Percentiles rank a stretch among this genome's conserved stretches.
These are phyloP conservation scores for Neolamprologus brichardi DNA, from an alignment of 2,113 vertebrate genomes.

Conservation along the genomic window DNA sequence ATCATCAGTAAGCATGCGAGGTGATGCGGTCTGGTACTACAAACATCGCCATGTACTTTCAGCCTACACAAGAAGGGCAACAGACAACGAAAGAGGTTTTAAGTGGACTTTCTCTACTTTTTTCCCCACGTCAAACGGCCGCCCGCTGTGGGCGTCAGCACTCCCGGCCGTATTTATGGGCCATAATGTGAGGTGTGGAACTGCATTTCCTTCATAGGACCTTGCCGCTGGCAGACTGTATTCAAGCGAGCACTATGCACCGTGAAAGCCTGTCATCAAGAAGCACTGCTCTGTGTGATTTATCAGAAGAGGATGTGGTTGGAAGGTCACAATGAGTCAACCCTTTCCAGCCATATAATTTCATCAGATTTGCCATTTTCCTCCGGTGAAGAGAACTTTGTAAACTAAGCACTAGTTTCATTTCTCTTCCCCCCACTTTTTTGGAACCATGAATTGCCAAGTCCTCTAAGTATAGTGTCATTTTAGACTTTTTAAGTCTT, in stretches of 20 bases:
- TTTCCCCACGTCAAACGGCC: neutral
- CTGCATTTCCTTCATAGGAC: slow-evolving; percentile 54
- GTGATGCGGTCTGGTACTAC: neutral
- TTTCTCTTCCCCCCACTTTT: neutral
- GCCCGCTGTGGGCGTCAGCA: neutral
- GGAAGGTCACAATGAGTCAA: slow-evolving; percentile 48
- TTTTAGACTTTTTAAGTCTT: neutral
- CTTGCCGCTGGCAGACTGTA: slow-evolving; percentile 47
- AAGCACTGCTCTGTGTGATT: slow-evolving; percentile 32
- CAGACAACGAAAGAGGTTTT: neutral
- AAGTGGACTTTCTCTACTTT: slow-evolving; percentile 19
- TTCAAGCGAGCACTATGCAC: neutral
- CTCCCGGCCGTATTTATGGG: slow-evolving; percentile 50
- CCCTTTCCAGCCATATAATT: neutral
- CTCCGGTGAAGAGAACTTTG: neutral
- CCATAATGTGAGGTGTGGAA: slow-evolving; percentile 29
- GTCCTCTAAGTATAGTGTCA: neutral
- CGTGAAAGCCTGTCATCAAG: slow-evolving; percentile 53
- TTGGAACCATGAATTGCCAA: neutral
- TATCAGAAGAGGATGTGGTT: slow-evolving; percentile 33
- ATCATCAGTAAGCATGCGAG: neutral
- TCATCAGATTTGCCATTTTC: neutral
- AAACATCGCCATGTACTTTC: neutral
- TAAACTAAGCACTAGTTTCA: neutral
- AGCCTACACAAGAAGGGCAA: neutral